Evolutionary conservation across 2,888 invertebrate genomes (phyloP), one percentile per base, ranked within the genome.

Genomic region (Allacma fusca): DNA sequence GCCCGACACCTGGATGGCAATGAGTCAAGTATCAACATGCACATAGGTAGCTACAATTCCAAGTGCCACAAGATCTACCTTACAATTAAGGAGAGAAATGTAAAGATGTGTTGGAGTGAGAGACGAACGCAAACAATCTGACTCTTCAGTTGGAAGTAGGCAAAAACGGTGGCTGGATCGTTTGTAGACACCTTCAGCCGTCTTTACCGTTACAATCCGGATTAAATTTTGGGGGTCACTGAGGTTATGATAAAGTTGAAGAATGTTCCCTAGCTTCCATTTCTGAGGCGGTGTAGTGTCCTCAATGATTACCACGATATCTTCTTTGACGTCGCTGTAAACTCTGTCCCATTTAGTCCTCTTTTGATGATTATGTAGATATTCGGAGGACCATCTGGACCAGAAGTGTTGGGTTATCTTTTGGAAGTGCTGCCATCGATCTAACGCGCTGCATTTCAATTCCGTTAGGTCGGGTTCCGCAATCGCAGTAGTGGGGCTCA

Each of bases 261-360:
- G 67, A 1, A 86, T 77, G 72, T 81, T 62, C 0, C 83, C 85
- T 5, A 84, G 70, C 16, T 77, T 75, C 85, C 85, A 86, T 24
- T 82, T n/a, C 70, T 5, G 72, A 29, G 19, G 83, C 83, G 1
- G 81, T 83, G 2, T 76, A 50, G 67, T 81, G 82, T 84, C 83
- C 19, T 85, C 83, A 28, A 80, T 84, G 0, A 85, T 26, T 7
- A 86, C 28, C 13, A 85, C 85, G 5, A 86, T 44, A 50, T 81
- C 79, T 26, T 21, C 29, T 16, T 50, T 19, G 29, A 80, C 28
- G 7, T 71, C 23, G 0, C n/a, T 0, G 1, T 74, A 29, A 0
- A 4, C 24, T 7, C 26, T 13, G 9, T 19, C n/a, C 80, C 80
- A 80, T 34, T 79, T 79, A 19, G 78, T 75, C 0, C 78, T 64